Percentiles rank a stretch among this genome's conserved stretches.
phyloP scores from a whole-genome alignment of 2,113 vertebrate species.

The Monarcha castaneiventris region DNA sequence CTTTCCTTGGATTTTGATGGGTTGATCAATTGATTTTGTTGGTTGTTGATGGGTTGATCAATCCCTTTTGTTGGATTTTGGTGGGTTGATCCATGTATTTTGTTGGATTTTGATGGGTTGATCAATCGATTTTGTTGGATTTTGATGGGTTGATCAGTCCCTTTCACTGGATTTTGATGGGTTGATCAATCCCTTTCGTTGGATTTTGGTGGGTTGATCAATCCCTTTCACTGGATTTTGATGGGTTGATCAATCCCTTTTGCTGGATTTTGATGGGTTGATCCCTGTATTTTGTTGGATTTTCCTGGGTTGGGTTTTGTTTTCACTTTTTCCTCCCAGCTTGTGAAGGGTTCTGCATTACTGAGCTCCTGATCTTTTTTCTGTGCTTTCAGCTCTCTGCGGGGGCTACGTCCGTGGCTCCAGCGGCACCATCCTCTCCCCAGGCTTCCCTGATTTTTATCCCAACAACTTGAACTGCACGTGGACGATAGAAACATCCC shows the following conservation, averaged over 20 bases:
- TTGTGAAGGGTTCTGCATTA: background rate
- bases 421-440: slow-evolving; percentile 92
- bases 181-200: no score
- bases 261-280: background rate
- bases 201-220: background rate
- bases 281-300: background rate
- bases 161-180: background rate
- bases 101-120: background rate
- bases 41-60: background rate
- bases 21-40: background rate
- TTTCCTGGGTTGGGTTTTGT: background rate
- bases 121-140: background rate
- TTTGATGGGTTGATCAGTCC: background rate
- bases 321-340: background rate
- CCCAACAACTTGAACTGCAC: slow-evolving; percentile 99
- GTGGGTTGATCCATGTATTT: background rate
- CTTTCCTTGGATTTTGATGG: background rate
- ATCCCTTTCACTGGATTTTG: no score
- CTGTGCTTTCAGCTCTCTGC: slow-evolving; percentile 80
- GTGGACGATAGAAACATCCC: slow-evolving; percentile 94
- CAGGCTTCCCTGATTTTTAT: slow-evolving; percentile 97
- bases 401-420: slow-evolving; percentile 94
- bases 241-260: background rate
- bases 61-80: background rate
- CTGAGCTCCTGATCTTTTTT: no score